These are phyloP conservation scores for Nomada flava DNA, from an alignment of 2,888 invertebrate species.

Conservation along the genomic window DNA sequence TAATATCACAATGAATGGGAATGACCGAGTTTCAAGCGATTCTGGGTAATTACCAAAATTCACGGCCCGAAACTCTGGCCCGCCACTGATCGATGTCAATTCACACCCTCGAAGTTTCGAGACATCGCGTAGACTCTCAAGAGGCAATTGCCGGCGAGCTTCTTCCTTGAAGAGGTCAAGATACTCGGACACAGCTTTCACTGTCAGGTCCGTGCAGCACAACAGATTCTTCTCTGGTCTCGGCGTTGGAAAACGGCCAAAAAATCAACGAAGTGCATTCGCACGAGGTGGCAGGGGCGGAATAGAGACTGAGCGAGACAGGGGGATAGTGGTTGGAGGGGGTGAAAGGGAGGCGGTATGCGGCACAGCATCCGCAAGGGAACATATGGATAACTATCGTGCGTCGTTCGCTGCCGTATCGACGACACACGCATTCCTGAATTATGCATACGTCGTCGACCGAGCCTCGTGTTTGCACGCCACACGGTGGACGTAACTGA, in stretches of 20 bases:
- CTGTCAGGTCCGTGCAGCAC: background rate
- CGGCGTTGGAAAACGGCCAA: constrained; percentile 57
- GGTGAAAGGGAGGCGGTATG: constrained; percentile 21
- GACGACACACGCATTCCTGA: constrained; percentile 72
- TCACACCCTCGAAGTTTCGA: background rate
- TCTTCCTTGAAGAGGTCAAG: constrained; percentile 2
- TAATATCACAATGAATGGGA: no score
- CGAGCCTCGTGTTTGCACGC: constrained; percentile 61
- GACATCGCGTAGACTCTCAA: background rate
- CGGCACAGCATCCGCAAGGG: constrained; percentile 49
- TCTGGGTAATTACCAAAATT: no score
- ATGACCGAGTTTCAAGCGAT: no score
- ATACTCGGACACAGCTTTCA: constrained; percentile 21
- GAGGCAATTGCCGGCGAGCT: constrained; percentile 17
- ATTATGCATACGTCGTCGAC: constrained; percentile 75
- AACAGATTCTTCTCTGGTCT: constrained; percentile 42
- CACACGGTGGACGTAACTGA: constrained; percentile 16
- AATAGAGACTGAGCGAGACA: background rate
- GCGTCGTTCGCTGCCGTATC: constrained; percentile 64
- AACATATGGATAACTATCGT: constrained; percentile 73
- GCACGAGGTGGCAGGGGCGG: constrained; percentile 7
- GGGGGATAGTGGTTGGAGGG: background rate
- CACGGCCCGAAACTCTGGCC: no score
- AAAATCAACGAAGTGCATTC: constrained; percentile 59
- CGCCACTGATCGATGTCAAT: background rate